Base-by-base conservation (phyloP, 2,797 vertebrate genomes). In the Melanotaenia parkinsoni region DNA sequence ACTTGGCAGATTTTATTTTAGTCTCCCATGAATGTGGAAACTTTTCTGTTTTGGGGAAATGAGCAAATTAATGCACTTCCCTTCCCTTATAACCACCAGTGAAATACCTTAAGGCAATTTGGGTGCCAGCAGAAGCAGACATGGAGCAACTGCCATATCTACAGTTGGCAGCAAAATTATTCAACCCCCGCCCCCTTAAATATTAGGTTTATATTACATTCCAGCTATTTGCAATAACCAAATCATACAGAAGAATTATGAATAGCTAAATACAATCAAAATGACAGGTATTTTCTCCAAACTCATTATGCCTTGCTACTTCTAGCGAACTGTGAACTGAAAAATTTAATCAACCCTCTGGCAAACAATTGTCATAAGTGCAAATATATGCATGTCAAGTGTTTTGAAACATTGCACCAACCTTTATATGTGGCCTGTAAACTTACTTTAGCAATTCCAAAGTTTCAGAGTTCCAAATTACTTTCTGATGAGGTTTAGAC, bases 121-220 rank as follows among this genome's bases (percentile, higher is more conserved):
- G 26, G 77, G 70, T 76, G 77, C 70, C 62, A 68, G 77, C 37
- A 58, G 70, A 69, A n/a, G 66, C 73, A 68, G 74, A 77, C 63
- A 67, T 14, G 33, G 58, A 63, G 64, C 76, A 68, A 76, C 67
- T 80, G 58, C 47, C n/a, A 58, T 63, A 53, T 77, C 80, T 66
- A 32, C 80, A 80, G 67, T 58, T 67, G 77, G 58, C 51, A 54
- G 51, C 51, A 28, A 54, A 54, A 54, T 54, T 54, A 28, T 54
- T 54, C 51, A 54, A 54, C 16, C 16, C 40, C 13, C 4, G 4
- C 50, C 50, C 51, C 51, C 24, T 54, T 54, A 26, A 24, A 54
- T 26, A 54, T 54, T 54, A 54, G 24, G 51, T 54, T 54, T 54
- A 54, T 54, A 54, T 54, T 54, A 54, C 51, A 26, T 54, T 28